phyloP scores from a whole-genome alignment of 2,113 vertebrate species.

The Atlantisia rogersi region DNA sequence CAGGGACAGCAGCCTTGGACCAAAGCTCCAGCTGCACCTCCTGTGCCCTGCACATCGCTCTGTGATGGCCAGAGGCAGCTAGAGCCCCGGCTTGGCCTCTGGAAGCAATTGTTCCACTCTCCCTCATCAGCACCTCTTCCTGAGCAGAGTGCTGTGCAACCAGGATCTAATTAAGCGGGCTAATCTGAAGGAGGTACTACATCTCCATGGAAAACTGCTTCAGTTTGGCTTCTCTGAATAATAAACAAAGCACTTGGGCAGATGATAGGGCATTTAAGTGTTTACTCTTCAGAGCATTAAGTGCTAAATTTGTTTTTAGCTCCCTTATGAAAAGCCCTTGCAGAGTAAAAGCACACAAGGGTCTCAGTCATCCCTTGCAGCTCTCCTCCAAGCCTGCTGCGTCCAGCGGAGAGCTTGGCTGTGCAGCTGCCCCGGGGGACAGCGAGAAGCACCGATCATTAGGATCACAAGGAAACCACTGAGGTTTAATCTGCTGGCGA shows the following conservation, averaged over 20 bases:
- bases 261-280: constrained; percentile 67
- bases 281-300: constrained; percentile 68
- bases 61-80: rapidly evolving
- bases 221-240: constrained; percentile 65
- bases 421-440: neutral
- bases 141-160: neutral
- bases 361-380: neutral
- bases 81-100: neutral
- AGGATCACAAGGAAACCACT: neutral
- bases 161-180: constrained; percentile 53
- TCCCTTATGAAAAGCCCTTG: constrained; percentile 53
- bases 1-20: neutral
- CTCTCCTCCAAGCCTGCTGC: neutral
- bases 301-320: constrained; percentile 71
- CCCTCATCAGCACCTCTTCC: neutral
- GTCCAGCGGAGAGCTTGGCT: neutral
- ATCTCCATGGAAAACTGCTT: constrained; percentile 75
- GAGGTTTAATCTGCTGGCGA: neutral
- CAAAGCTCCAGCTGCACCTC: neutral
- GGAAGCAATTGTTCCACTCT: neutral
- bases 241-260: constrained; percentile 75
- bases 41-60: neutral
- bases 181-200: constrained; percentile 63
- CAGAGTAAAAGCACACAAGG: constrained; percentile 32
- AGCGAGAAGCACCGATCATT: neutral